These are phyloP conservation scores for Porites evermanni DNA, from an alignment of 92 coral and sea anemone species.

Conservation along the genomic window DNA sequence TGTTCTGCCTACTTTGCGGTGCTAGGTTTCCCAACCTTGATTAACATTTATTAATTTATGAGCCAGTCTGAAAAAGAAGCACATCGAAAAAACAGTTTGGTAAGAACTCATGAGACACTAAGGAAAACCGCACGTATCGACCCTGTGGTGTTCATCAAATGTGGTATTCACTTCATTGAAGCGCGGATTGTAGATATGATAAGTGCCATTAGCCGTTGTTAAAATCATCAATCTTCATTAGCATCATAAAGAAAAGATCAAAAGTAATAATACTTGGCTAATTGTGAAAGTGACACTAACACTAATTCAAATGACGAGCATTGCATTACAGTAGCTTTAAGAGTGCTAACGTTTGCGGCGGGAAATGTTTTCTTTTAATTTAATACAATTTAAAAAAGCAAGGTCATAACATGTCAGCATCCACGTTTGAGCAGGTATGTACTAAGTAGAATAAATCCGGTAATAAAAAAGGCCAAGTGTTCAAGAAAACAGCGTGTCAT, in stretches of 20 bases:
- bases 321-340: constrained; percentile 8
- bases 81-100: background rate
- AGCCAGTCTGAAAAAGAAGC: background rate
- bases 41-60: background rate
- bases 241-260: constrained; percentile 18
- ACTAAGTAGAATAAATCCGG: too few relatives aligned
- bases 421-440: background rate
- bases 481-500: too few relatives aligned
- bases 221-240: constrained; percentile 21
- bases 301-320: background rate
- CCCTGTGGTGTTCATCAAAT: background rate
- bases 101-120: background rate
- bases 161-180: constrained; percentile 16
- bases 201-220: constrained; percentile 13
- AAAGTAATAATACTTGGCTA: constrained; percentile 13
- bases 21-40: constrained; percentile 14
- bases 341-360: background rate
- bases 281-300: background rate
- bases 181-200: background rate
- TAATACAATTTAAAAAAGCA: too few relatives aligned
- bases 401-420: background rate
- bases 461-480: too few relatives aligned
- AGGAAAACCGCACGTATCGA: background rate
- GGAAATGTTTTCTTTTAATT: too few relatives aligned
- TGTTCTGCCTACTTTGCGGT: background rate